Percentiles rank a stretch among this genome's conserved stretches.
These are phyloP conservation scores for Anseranas semipalmata DNA, from an alignment of 2,113 vertebrate genomes.

Conservation along the genomic window DNA sequence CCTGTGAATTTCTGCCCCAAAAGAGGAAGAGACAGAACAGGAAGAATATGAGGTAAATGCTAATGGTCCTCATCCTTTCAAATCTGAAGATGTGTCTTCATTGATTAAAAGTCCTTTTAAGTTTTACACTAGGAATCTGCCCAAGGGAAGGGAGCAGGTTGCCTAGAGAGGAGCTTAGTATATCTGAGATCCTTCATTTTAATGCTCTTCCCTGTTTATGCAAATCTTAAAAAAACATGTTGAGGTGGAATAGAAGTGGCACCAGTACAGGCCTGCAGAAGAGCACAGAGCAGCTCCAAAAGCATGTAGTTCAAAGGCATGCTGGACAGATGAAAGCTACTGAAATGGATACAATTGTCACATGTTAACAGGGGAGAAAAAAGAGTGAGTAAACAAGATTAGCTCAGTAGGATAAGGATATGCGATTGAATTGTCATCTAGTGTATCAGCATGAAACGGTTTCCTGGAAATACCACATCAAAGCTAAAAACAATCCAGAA, in stretches of 20 bases:
- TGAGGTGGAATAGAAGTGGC: not conserved
- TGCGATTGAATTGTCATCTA: constrained; percentile 65
- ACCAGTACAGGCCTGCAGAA: constrained; percentile 25
- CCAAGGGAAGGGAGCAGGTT: constrained; percentile 22
- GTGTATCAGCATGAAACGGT: constrained; percentile 52
- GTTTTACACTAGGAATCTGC: not conserved
- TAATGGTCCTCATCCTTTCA: not conserved
- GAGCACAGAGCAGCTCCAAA: not conserved
- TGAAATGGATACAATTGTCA: constrained; percentile 61
- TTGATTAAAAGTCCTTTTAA: constrained; percentile 25
- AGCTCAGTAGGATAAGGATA: constrained; percentile 63
- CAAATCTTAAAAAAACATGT: not conserved
- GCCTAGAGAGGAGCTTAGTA: not conserved
- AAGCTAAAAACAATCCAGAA: constrained; percentile 55
- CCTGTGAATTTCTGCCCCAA: not conserved
- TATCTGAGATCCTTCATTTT: constrained; percentile 28
- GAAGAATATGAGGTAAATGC: not conserved
- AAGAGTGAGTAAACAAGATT: constrained; percentile 66
- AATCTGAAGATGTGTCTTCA: constrained; percentile 12
- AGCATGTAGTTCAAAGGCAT: not conserved
- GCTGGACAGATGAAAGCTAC: constrained; percentile 55
- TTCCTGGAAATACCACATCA: constrained; percentile 73
- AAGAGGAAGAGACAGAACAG: constrained; percentile 1
- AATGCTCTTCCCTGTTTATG: constrained; percentile 27
- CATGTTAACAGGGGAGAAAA: constrained; percentile 51